phyloP scores from a whole-genome alignment of 2,888 invertebrate genomes.

The Pristionchus japonicus region DNA sequence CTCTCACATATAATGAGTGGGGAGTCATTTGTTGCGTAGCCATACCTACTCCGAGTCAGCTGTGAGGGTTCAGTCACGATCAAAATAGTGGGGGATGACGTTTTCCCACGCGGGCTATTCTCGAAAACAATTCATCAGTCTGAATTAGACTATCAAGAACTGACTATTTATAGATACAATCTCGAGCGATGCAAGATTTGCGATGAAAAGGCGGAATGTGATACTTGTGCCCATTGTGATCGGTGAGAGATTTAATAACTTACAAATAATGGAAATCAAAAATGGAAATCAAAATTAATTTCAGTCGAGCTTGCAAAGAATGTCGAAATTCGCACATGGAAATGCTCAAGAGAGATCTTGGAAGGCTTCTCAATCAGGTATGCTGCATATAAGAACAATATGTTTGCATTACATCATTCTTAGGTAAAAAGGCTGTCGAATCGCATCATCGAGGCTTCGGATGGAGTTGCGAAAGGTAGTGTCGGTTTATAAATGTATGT shows the following conservation, averaged over 20 bases:
- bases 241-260: slow-evolving; percentile 77
- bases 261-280: not conserved
- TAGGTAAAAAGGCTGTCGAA: slow-evolving; percentile 72
- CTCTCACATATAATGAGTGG: too few relatives aligned
- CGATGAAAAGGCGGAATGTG: slow-evolving; percentile 75
- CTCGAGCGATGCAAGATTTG: slow-evolving; percentile 75
- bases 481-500: not conserved
- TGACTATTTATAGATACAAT: slow-evolving; percentile 70
- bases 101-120: not conserved
- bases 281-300: not conserved
- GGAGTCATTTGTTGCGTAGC: not conserved
- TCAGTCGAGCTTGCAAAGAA: slow-evolving; percentile 89
- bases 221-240: slow-evolving; percentile 91
- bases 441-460: slow-evolving; percentile 73
- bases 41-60: not conserved
- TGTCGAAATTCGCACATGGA: slow-evolving; percentile 96
- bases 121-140: not conserved
- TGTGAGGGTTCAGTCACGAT: not conserved
- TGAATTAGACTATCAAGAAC: too few relatives aligned
- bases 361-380: slow-evolving; percentile 87
- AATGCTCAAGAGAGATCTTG: slow-evolving; percentile 90
- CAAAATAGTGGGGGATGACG: slow-evolving; percentile 33
- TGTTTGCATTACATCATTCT: slow-evolving; percentile 25
- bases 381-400: not conserved
- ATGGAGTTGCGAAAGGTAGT: slow-evolving; percentile 80